Evolutionary conservation across 2,113 vertebrate genomes (phyloP).

Genomic region (Macrotus californicus): DNA sequence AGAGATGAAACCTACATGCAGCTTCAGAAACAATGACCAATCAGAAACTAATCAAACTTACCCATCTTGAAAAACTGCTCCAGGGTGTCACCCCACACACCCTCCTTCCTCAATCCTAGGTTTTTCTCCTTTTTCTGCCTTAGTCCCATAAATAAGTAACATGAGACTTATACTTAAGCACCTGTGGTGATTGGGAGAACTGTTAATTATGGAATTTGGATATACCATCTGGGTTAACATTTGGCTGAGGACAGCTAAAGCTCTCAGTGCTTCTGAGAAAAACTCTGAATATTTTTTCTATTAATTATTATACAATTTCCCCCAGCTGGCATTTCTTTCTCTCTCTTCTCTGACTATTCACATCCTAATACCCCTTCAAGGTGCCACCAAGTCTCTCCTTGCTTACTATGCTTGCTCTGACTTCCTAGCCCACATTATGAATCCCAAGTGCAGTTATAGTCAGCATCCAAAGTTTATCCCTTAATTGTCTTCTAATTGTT

Average conservation of each 20-base stretch:
- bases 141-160: conserved; percentile 41
- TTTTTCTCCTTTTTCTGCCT: neutral
- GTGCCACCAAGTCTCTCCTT: neutral
- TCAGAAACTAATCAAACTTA: neutral
- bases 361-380: neutral
- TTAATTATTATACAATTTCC: conserved; percentile 64
- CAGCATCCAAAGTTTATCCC: neutral
- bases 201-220: conserved; percentile 70
- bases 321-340: conserved; percentile 61
- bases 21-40: neutral
- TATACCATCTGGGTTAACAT: conserved; percentile 73
- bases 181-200: conserved; percentile 67
- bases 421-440: neutral
- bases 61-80: neutral
- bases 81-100: neutral
- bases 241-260: conserved; percentile 72
- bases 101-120: neutral
- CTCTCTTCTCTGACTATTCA: conserved; percentile 28
- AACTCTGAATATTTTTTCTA: conserved; percentile 62
- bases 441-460: neutral
- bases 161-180: conserved; percentile 45
- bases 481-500: neutral
- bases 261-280: conserved; percentile 66
- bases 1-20: neutral
- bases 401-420: neutral